These are phyloP conservation scores for Drosophila yooni DNA, from an alignment of 2,888 invertebrate species.

Conservation along the genomic window DNA sequence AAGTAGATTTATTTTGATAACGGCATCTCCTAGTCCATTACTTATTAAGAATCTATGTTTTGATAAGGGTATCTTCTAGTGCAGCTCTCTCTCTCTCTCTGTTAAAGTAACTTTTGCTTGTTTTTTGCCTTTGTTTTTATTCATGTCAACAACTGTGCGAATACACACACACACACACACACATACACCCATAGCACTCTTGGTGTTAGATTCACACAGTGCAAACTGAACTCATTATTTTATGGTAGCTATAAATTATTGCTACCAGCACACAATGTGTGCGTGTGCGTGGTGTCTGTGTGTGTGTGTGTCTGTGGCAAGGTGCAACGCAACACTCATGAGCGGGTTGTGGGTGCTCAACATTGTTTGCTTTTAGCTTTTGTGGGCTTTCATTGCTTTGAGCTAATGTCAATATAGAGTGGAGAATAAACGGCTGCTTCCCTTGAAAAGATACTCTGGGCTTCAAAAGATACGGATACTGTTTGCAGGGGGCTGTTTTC, in stretches of 20 bases:
- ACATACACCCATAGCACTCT: not conserved
- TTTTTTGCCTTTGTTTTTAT: constrained; percentile 30
- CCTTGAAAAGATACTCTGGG: constrained; percentile 15
- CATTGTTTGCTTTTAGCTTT: constrained; percentile 40
- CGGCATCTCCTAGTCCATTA: not conserved
- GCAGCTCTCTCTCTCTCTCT: no score
- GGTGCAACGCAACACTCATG: constrained; percentile 27
- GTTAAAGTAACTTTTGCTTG: not conserved
- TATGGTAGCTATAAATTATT: constrained; percentile 35
- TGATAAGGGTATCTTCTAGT: constrained; percentile 16
- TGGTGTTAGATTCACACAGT: constrained; percentile 29
- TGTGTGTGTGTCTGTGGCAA: not conserved
- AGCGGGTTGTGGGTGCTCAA: constrained; percentile 13
- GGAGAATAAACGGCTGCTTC: not conserved
- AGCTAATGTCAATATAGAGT: constrained; percentile 33
- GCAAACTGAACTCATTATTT: constrained; percentile 11
- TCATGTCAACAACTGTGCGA: constrained; percentile 43
- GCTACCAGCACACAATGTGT: constrained; percentile 35
- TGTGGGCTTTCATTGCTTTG: constrained; percentile 41
- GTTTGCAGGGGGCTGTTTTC: not conserved
- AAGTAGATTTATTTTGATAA: not conserved
- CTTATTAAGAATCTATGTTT: not conserved
- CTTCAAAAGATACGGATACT: constrained; percentile 25
- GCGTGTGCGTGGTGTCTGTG: not conserved
- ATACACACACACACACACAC: not conserved